Evolutionary conservation across 2,888 invertebrate species (phyloP), one percentile per base, ranked within the genome.

Genomic region (Ophioninae sp.): DNA sequence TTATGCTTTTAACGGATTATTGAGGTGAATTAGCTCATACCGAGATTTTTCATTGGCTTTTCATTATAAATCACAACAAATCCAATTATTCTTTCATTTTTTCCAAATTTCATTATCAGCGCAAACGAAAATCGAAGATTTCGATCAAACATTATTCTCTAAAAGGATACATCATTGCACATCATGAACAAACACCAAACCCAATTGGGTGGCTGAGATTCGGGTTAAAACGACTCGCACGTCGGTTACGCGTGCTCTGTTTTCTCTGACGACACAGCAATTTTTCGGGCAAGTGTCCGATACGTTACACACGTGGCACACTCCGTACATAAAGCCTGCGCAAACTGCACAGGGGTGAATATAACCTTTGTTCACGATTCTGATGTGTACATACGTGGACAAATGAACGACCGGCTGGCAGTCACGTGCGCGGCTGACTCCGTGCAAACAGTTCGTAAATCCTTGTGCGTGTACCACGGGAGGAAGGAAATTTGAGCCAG

Each of bases 381-480:
- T n/a, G 41, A 13, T 44, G 41, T 59, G 61, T 17, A 73, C 67
- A 30, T 41, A 51, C 59, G 39, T 67, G 22, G 73, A 44, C 1
- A 72, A 61, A 44, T 20, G 37, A 67, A 56, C 67, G 51, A 77
- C 44, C 61, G 59, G 9, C 10, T 7, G 8, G n/a, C 56, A 63
- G 81, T 73, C 81, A 78, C 81, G 77, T 74, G 77, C 56, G 39
- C 30, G 39, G 22, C 39, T 63, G 74, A 75, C 61, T 63, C 81
- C 77, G 13, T 23, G 63, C 67, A 61, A 72, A 76, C 72, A 69
- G 68, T 68, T 58, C 63, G 69, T 69, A 69, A 64, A 58, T 78
- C 63, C 65, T 23, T n/a, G 44, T n/a, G 63, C 71, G 65, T 79
- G 79, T 79, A 51, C 56, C 75, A 9, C 23, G 74, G 61, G 64